Evolutionary conservation across 2,113 vertebrate species (phyloP), one percentile per base, ranked within the genome.

Genomic region (Otus sunia): DNA sequence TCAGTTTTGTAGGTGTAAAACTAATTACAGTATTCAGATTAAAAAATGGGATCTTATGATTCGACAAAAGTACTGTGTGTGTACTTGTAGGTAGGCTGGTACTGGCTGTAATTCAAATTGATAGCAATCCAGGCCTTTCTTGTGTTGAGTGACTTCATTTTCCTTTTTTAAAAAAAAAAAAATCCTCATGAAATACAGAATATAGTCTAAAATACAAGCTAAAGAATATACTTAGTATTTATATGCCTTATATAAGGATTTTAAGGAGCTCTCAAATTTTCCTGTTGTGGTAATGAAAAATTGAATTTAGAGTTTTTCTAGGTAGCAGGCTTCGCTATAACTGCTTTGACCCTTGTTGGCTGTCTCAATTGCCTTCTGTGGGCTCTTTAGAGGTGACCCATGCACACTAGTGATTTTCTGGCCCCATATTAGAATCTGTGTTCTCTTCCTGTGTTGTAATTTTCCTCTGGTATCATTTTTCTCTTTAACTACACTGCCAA

Each of bases 91-190:
- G 5, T 64, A 19, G 36, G 47, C 11, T 88, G 19, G 9, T 74
- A 45, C 13, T 74, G 16, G 10, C 22, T 21, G 14, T 55, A 56
- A 55, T 43, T 83, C 14, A 18, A 60, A 64, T 1, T 69, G 32
- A 23, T 56, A 88, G 19, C 30, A 88, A 12, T 3, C 3, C 5
- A 80, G 53, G 19, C 11, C 16, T 43, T 90, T 89, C 25, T 86
- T 0, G 0, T 67, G 4, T 25, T 52, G 26, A 18, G 5, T 37
- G 7, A 49, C 3, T 64, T n/a, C 4, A n/a, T 50, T 62, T 59
- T 85, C 11, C 36, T 26, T 3, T 1, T 30, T 43, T 15, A 76
- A 32, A 45, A 49, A 53, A 75, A 83, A 32, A 52, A 66, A 43
- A 30, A 5, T 39, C 16, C 11, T 87, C 7, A 12, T 43, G 26